phyloP scores from a whole-genome alignment of 2,888 invertebrate species.

The Trachelus iudaicus region DNA sequence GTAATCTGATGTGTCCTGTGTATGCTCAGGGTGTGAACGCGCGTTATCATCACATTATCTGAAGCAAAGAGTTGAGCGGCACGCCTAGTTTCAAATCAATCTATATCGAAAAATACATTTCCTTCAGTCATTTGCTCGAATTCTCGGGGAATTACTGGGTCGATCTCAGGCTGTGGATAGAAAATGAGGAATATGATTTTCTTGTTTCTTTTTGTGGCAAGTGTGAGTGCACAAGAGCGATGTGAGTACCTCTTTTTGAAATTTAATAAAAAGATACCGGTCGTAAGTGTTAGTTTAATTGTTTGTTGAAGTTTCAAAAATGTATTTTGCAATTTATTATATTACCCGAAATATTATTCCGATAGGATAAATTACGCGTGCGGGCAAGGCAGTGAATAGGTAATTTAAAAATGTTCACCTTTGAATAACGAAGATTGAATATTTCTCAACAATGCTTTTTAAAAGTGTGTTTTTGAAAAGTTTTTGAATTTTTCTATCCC shows the following conservation, averaged over 20 bases:
- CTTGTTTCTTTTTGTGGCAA: not conserved
- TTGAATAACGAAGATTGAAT: not conserved
- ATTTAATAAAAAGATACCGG: not conserved
- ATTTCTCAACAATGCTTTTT: not conserved
- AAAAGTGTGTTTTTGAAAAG: not conserved
- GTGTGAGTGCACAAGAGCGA: not conserved
- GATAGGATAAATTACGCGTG: not conserved
- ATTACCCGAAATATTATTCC: not conserved
- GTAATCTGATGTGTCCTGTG: not conserved
- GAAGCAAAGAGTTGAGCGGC: slow-evolving; percentile 19
- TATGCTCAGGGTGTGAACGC: slow-evolving; percentile 14
- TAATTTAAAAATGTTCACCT: not conserved
- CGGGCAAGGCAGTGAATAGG: not conserved
- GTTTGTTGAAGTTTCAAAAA: not conserved
- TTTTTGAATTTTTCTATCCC: not conserved
- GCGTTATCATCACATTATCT: slow-evolving; percentile 32
- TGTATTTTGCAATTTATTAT: not conserved
- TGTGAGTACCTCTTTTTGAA: not conserved
- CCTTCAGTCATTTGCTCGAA: not conserved
- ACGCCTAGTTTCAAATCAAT: slow-evolving; percentile 29
- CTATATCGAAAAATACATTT: not conserved
- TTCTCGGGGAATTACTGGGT: not conserved
- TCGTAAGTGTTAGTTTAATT: not conserved
- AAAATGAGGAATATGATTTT: not conserved
- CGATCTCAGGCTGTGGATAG: not conserved